A percentile compares a stretch with the other conserved stretches of the same genome.
Conservation (phyloP, 2,888 invertebrate species). For the Oithona nana region DNA sequence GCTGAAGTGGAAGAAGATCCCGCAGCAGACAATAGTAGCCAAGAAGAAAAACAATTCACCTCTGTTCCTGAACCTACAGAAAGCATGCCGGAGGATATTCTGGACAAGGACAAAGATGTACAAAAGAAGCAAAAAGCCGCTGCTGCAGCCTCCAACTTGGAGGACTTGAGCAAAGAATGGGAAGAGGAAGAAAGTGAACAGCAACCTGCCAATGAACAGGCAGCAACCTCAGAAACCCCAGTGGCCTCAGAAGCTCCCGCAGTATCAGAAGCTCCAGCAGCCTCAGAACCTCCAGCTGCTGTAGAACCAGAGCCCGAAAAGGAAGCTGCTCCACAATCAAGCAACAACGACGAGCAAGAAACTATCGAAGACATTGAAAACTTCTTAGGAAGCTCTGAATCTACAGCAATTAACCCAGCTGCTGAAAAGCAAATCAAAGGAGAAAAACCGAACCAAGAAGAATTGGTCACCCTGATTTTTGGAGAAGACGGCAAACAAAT, state of each 20-base stretch:
- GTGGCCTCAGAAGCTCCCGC: not conserved
- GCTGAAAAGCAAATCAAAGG: not conserved
- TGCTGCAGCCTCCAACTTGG: not conserved
- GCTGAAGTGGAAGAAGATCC: not conserved
- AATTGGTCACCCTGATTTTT: constrained; percentile 5
- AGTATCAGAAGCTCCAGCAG: not conserved
- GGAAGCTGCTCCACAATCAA: not conserved
- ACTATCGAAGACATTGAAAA: constrained; percentile 4
- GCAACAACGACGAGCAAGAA: not conserved
- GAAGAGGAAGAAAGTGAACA: not conserved
- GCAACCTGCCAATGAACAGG: not conserved
- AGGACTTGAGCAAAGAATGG: not conserved
- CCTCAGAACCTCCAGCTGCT: not conserved
- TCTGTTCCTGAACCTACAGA: not conserved
- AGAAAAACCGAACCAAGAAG: not conserved
- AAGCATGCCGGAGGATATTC: not conserved
- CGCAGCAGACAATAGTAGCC: not conserved
- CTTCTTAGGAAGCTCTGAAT: not conserved
- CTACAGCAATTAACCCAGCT: not conserved
- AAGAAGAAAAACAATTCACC: not conserved
- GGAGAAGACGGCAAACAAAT: not conserved
- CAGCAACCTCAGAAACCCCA: not conserved
- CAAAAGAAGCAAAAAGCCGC: not conserved
- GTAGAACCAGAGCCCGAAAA: not conserved
- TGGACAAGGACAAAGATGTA: not conserved